Conservation (phyloP, 2,888 invertebrate genomes). For the Cryptocephalus moraei region DNA sequence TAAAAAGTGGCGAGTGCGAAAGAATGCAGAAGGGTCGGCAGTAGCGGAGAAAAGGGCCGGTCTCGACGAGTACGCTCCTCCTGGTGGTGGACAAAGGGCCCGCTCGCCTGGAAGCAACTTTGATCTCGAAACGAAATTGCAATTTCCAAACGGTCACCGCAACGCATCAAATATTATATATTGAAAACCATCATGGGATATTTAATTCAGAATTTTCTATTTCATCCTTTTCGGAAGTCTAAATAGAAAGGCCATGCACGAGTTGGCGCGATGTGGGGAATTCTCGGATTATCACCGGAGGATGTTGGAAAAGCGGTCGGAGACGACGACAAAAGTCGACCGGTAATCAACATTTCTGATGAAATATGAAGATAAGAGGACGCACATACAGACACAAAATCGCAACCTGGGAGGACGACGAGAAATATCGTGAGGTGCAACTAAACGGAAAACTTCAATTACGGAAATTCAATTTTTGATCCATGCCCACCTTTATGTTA, state of each 20-base stretch:
- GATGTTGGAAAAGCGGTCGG: too few species aligned
- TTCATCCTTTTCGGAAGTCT: constrained; percentile 7
- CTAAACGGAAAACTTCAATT: too few species aligned
- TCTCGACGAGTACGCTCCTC: constrained; percentile 10
- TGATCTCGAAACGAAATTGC: constrained; percentile 38
- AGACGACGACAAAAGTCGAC: too few species aligned
- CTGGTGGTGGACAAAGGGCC: constrained; percentile 32
- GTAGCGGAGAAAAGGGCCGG: constrained; percentile 3
- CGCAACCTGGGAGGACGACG: too few species aligned
- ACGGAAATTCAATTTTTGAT: too few species aligned
- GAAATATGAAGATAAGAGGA: too few species aligned
- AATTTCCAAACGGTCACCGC: constrained; percentile 37
- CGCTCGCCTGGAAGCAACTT: constrained; percentile 35
- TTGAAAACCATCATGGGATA: constrained; percentile 26
- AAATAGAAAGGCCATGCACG: constrained; percentile 9
- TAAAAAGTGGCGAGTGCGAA: constrained; percentile 13
- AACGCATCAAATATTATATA: constrained; percentile 33
- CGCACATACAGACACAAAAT: too few species aligned
- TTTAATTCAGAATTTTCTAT: constrained; percentile 18
- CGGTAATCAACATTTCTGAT: too few species aligned
- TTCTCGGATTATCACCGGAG: constrained; percentile 1
- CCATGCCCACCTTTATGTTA: too few species aligned
- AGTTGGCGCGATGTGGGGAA: constrained; percentile 3
- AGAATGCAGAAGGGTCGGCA: constrained; percentile 23
- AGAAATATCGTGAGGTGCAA: too few species aligned